phyloP scores from a whole-genome alignment of 2,888 invertebrate genomes.

The Ischnus inquisitorius region DNA sequence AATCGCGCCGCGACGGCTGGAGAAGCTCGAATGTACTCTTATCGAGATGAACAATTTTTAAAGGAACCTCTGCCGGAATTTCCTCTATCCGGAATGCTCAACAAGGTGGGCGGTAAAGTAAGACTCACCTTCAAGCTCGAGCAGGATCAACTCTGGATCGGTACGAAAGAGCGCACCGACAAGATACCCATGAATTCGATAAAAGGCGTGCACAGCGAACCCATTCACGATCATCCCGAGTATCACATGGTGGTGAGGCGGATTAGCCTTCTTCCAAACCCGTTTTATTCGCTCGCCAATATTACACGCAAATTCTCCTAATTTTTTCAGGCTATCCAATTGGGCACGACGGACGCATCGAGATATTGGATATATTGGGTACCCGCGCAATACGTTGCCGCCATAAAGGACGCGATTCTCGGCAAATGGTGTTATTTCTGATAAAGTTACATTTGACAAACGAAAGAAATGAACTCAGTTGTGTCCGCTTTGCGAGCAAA shows the following conservation, averaged over 20 bases:
- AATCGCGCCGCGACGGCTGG: too few species aligned
- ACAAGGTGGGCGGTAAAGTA: conserved; percentile 95
- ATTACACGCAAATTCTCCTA: conserved; percentile 20
- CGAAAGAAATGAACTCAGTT: conserved; percentile 33
- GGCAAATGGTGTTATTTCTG: conserved; percentile 94
- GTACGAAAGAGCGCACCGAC: conserved; percentile 96
- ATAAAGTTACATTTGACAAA: conserved; percentile 77
- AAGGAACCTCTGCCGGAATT: conserved; percentile 93
- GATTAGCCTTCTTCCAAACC: neutral
- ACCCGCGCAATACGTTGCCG: conserved; percentile 95
- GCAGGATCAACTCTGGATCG: conserved; percentile 95
- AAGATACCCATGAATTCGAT: conserved; percentile 96
- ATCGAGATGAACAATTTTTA: too few species aligned
- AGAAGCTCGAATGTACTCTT: too few species aligned
- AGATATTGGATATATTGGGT: conserved; percentile 98
- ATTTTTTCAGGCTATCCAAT: conserved; percentile 92
- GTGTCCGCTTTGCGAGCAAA: conserved; percentile 73
- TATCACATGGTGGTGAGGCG: conserved; percentile 94
- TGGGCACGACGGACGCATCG: conserved; percentile 96
- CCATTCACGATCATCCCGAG: conserved; percentile 95
- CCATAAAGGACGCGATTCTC: conserved; percentile 95
- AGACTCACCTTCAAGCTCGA: conserved; percentile 96
- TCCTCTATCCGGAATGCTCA: conserved; percentile 95
- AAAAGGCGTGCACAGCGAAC: conserved; percentile 92
- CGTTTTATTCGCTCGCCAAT: neutral